Conservation (phyloP, 2,797 vertebrate genomes). For the Apodemus agrarius region DNA sequence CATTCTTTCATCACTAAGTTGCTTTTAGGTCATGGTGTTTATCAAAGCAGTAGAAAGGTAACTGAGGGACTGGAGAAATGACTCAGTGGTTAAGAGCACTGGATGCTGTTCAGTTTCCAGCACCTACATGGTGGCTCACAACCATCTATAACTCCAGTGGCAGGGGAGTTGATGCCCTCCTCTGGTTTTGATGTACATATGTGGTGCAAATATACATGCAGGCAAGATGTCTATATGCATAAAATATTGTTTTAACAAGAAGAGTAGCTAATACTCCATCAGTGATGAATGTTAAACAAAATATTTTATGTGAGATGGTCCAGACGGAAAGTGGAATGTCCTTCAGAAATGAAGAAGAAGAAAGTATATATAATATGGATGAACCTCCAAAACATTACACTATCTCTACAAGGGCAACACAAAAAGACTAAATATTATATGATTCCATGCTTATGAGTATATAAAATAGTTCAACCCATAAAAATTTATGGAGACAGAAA, state of each 20-base stretch:
- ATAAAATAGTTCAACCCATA: neutral
- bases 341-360: conserved; percentile 1
- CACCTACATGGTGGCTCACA: neutral
- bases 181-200: neutral
- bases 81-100: neutral
- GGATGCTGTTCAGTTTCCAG: neutral
- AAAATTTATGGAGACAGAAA: neutral
- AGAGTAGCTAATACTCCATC: neutral
- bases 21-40: neutral
- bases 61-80: neutral
- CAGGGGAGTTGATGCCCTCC: neutral
- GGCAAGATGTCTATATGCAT: neutral
- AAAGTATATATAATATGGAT: neutral
- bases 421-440: neutral
- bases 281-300: conserved; percentile 29
- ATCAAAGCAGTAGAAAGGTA: neutral
- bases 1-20: neutral
- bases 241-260: neutral
- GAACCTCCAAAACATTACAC: conserved; percentile 19
- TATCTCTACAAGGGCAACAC: neutral
- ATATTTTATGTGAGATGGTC: neutral
- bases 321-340: neutral
- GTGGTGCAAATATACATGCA: neutral
- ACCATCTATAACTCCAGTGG: neutral
- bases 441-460: neutral